Percentiles rank a stretch among this genome's conserved stretches.
phyloP scores from a whole-genome alignment of 1,140 invertebrate genomes.

The Gerris buenoi region DNA sequence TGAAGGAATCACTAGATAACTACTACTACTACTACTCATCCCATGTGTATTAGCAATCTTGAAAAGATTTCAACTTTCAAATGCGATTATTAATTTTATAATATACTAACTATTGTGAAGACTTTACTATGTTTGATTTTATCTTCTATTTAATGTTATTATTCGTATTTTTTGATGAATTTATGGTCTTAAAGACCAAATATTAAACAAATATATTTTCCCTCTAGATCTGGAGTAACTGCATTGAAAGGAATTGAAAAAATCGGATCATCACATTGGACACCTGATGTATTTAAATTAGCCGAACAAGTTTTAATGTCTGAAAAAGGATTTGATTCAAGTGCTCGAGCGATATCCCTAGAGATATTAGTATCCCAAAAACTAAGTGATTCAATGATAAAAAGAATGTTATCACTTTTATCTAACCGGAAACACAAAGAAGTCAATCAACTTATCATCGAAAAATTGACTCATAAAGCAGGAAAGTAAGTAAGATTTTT shows the following conservation, averaged over 20 bases:
- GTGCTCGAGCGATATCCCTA: slow-evolving; percentile 48
- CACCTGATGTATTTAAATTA: slow-evolving; percentile 32
- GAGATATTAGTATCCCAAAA: slow-evolving; percentile 50
- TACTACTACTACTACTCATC: too few relatives aligned
- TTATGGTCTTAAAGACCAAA: too few relatives aligned
- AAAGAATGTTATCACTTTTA: neutral
- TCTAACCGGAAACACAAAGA: neutral
- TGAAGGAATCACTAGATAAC: too few relatives aligned
- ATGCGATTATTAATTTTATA: too few relatives aligned
- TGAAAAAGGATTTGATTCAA: slow-evolving; percentile 46
- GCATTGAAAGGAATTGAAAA: slow-evolving; percentile 47
- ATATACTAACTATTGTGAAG: too few relatives aligned
- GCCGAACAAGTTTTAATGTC: slow-evolving; percentile 45
- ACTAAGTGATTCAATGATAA: slow-evolving; percentile 33
- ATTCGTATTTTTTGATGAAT: too few relatives aligned
- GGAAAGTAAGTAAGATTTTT: slow-evolving; percentile 30
- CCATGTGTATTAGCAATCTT: too few relatives aligned
- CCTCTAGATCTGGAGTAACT: slow-evolving; percentile 34
- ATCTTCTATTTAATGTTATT: too few relatives aligned
- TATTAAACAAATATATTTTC: slow-evolving; percentile 5
- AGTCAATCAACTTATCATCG: slow-evolving; percentile 47
- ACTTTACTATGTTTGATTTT: too few relatives aligned
- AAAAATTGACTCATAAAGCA: slow-evolving; percentile 43
- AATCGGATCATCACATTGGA: slow-evolving; percentile 34
- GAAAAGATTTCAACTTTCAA: too few relatives aligned